Evolutionary conservation across 2,113 vertebrate species (phyloP).

Genomic region (Micronycteris hirsuta): DNA sequence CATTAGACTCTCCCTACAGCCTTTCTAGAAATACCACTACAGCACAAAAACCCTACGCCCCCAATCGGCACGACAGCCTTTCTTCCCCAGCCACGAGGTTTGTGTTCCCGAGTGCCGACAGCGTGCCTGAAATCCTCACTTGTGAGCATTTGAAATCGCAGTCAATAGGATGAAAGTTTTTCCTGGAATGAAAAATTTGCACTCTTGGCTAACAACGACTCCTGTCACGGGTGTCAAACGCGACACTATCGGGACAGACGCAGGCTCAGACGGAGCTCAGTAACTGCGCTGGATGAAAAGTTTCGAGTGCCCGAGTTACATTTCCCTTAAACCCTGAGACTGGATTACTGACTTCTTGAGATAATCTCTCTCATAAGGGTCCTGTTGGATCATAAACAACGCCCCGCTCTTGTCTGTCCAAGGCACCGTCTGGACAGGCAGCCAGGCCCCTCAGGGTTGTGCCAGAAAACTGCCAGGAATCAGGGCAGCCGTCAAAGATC

Average conservation of each 20-base stretch:
- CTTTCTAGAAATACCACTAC: neutral
- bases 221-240: fast-evolving
- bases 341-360: neutral
- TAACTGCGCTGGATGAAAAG: fast-evolving
- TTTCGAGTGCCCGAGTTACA: neutral
- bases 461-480: too few species aligned
- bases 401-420: neutral
- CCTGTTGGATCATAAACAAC: neutral
- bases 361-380: neutral
- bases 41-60: neutral
- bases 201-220: too few species aligned
- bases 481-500: neutral
- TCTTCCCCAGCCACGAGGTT: neutral
- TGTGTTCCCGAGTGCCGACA: neutral
- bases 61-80: neutral
- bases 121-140: neutral
- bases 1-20: too few species aligned
- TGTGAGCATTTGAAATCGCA: neutral
- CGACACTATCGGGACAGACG: fast-evolving
- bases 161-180: fast-evolving
- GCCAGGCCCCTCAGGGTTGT: neutral
- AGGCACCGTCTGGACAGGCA: fast-evolving
- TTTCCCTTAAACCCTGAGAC: neutral
- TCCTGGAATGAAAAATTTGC: neutral
- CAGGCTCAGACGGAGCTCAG: neutral